phyloP scores from a whole-genome alignment of 2,888 invertebrate genomes.

The Tricholauxania praeusta region DNA sequence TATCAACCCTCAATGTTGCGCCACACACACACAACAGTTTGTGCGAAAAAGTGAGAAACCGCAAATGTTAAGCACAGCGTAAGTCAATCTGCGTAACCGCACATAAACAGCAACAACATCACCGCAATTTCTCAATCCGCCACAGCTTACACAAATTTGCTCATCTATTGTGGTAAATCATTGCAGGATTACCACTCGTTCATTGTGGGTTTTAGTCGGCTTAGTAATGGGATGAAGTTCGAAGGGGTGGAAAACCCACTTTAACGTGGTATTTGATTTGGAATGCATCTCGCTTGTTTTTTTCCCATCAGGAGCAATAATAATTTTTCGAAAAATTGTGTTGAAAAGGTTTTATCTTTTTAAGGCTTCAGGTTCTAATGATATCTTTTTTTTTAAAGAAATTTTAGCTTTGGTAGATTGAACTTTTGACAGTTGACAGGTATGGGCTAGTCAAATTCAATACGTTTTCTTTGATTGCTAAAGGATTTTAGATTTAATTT shows the following conservation, averaged over 20 bases:
- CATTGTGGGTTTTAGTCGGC: conserved; percentile 22
- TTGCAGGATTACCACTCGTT: conserved; percentile 58
- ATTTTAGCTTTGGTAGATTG: no score
- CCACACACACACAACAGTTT: conserved; percentile 24
- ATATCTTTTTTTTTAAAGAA: no score
- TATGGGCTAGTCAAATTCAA: no score
- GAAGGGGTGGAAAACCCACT: conserved; percentile 64
- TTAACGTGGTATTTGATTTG: conserved; percentile 63
- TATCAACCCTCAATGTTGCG: conserved; percentile 10
- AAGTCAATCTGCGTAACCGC: conserved; percentile 58
- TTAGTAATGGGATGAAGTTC: conserved; percentile 36
- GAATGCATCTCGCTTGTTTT: conserved; percentile 49
- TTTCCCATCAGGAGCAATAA: conserved; percentile 40
- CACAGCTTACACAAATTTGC: conserved; percentile 58
- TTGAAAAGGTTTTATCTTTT: no score
- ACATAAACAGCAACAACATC: conserved; percentile 35
- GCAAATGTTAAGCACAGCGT: conserved; percentile 64
- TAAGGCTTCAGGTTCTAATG: no score
- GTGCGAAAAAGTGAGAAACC: conserved; percentile 64
- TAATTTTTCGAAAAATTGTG: no score
- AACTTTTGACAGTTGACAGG: no score
- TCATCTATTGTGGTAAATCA: conserved; percentile 64
- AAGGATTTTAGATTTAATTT: no score
- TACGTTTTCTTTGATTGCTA: no score
- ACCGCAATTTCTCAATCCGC: conserved; percentile 36